phyloP scores from a whole-genome alignment of 1,140 invertebrate species.

The Drosophila albomicans region DNA sequence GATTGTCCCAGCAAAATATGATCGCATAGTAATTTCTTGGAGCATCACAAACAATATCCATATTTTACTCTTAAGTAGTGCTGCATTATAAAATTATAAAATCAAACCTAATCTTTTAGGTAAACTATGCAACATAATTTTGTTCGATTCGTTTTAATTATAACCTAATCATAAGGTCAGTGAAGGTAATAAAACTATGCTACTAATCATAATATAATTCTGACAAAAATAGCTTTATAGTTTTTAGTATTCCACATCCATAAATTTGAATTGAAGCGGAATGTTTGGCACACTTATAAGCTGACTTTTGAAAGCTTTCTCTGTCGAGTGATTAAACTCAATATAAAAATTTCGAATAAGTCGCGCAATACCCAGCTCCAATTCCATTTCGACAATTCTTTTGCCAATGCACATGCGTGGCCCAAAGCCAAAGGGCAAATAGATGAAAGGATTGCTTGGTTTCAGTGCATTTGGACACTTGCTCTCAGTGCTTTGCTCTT shows the following conservation, averaged over 20 bases:
- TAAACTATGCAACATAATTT: neutral
- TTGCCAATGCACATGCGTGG: slow-evolving; percentile 87
- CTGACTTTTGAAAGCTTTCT: slow-evolving; percentile 57
- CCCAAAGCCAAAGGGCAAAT: slow-evolving; percentile 88
- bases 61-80: slow-evolving; percentile 13
- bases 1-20: slow-evolving; percentile 86
- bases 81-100: slow-evolving; percentile 11
- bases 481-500: neutral
- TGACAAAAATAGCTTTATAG: neutral
- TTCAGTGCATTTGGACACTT: slow-evolving; percentile 72
- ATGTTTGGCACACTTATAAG: slow-evolving; percentile 77
- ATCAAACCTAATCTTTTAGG: slow-evolving; percentile 4
- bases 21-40: slow-evolving; percentile 85
- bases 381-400: slow-evolving; percentile 90
- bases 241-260: slow-evolving; percentile 55
- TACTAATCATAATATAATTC: neutral
- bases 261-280: slow-evolving; percentile 78
- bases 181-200: slow-evolving; percentile 2
- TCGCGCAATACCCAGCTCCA: slow-evolving; percentile 88
- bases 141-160: neutral
- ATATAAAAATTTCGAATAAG: slow-evolving; percentile 87
- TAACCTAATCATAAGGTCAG: neutral
- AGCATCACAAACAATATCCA: slow-evolving; percentile 1
- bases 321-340: slow-evolving; percentile 84
- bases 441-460: slow-evolving; percentile 85